A percentile compares a stretch with the other conserved stretches of the same genome.
Conservation (phyloP, 2,888 invertebrate genomes). For the Athrips mouffetella region DNA sequence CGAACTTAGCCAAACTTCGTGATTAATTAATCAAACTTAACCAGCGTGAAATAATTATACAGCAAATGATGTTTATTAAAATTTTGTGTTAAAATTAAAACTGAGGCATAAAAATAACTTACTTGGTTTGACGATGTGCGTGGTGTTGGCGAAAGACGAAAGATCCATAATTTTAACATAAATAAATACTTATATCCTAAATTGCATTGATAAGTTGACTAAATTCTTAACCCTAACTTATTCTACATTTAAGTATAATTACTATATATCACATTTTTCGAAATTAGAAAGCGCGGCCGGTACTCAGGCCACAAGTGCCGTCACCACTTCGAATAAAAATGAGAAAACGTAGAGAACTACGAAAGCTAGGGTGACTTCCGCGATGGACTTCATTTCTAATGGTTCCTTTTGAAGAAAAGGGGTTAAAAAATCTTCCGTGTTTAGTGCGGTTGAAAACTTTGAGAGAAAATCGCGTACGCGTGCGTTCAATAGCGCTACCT, state of each 20-base stretch:
- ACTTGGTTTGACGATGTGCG: slow-evolving; percentile 13
- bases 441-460: slow-evolving; percentile 23
- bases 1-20: background rate
- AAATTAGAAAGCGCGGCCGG: slow-evolving; percentile 30
- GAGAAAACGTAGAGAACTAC: slow-evolving; percentile 68
- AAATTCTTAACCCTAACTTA: slow-evolving; percentile 48
- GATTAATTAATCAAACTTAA: background rate
- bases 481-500: slow-evolving; percentile 50
- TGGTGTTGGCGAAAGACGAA: slow-evolving; percentile 9
- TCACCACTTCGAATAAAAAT: slow-evolving; percentile 68
- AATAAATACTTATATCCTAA: slow-evolving; percentile 26
- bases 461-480: slow-evolving; percentile 36
- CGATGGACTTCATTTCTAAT: slow-evolving; percentile 68
- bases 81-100: background rate
- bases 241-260: slow-evolving; percentile 24
- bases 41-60: background rate
- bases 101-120: slow-evolving; percentile 10
- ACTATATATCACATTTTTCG: slow-evolving; percentile 63
- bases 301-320: slow-evolving; percentile 60
- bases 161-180: slow-evolving; percentile 16
- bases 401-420: slow-evolving; percentile 33
- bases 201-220: slow-evolving; percentile 68
- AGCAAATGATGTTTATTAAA: background rate
- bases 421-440: slow-evolving; percentile 32
- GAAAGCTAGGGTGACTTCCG: slow-evolving; percentile 70